Evolutionary conservation across 2,888 invertebrate genomes (phyloP), one percentile per base, ranked within the genome.

Genomic region (Drosophila histrio): DNA sequence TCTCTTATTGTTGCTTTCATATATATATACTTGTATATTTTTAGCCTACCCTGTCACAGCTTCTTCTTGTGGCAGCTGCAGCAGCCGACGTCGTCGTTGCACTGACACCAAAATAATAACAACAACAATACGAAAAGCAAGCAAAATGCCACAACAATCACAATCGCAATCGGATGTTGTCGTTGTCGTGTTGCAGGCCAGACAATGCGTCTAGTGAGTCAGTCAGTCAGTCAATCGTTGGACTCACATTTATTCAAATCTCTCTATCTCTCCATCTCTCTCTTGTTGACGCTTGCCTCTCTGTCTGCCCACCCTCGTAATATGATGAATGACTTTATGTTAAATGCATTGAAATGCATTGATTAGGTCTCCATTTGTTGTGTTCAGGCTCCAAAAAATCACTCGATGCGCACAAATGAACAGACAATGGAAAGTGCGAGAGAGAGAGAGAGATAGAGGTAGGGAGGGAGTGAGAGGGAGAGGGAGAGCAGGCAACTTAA

Each of bases 161-260:
- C 60, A 13, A 41, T 41, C 17, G 17, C 43, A 75, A 66, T 71
- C 61, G 66, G 56, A 58, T 67, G 59, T 67, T 62, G 61, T 8
- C 17, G 43, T 59, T 41, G 38, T 19, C 9, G 5, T 30, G 15
- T 15, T 24, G 50, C 24, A 36, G 70, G 67, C 77, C 84, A 82
- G 82, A 82, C 82, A 82, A 82, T 78, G 62, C 68, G 82, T 87
- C 87, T 82, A 77, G 71, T 77, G 84, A 75, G 65, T 77, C 77
- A 71, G 63, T 59, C 73, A 60, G 44, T 50, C 64, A 57, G 19
- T 54, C 70, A 53, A 38, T 53, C 52, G 36, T 3, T 36, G 24
- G 2, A 47, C 41, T 53, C 56, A 26, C 47, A 17, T 32, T 34
- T 44, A 46, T 56, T 46, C 36, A 36, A 56, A 34, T 30, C 32